Evolutionary conservation across 2,797 vertebrate genomes (phyloP).

Genomic region (Acanthurus tractus): DNA sequence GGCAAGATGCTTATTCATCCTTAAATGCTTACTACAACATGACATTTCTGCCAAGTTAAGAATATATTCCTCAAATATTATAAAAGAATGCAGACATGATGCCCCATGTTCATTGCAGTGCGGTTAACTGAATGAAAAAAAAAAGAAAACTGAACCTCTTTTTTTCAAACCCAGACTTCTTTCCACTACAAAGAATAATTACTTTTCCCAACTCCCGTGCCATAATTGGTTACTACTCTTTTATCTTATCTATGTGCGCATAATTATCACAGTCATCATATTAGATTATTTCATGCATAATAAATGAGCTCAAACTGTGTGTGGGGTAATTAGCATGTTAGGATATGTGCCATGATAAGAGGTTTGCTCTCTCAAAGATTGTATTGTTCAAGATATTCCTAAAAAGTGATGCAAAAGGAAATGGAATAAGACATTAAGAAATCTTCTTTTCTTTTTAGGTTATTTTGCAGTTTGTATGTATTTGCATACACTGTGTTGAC

Average conservation of each 20-base stretch:
- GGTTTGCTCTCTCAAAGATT: slow-evolving; percentile 56
- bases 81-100: slow-evolving; percentile 50
- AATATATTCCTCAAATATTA: slow-evolving; percentile 50
- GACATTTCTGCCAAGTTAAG: slow-evolving; percentile 45
- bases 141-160: slow-evolving; percentile 16
- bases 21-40: slow-evolving; percentile 5
- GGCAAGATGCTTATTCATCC: slow-evolving; percentile 5
- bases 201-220: slow-evolving; percentile 78
- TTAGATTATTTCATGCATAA: slow-evolving; percentile 87
- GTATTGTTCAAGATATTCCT: slow-evolving; percentile 69
- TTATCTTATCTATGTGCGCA: slow-evolving; percentile 85
- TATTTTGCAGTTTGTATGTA: slow-evolving; percentile 6
- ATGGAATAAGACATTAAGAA: neutral
- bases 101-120: slow-evolving; percentile 64
- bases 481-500: neutral
- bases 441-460: neutral
- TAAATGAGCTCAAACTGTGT: slow-evolving; percentile 85
- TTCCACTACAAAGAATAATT: slow-evolving; percentile 85
- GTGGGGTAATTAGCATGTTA: slow-evolving; percentile 84
- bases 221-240: slow-evolving; percentile 85
- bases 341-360: slow-evolving; percentile 75
- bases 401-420: slow-evolving; percentile 53
- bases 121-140: slow-evolving; percentile 46
- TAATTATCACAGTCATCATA: slow-evolving; percentile 86
- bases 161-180: slow-evolving; percentile 66